Percentiles rank a stretch among this genome's conserved stretches.
phyloP scores from a whole-genome alignment of 2,113 vertebrate genomes.

The Bagarius yarrelli region DNA sequence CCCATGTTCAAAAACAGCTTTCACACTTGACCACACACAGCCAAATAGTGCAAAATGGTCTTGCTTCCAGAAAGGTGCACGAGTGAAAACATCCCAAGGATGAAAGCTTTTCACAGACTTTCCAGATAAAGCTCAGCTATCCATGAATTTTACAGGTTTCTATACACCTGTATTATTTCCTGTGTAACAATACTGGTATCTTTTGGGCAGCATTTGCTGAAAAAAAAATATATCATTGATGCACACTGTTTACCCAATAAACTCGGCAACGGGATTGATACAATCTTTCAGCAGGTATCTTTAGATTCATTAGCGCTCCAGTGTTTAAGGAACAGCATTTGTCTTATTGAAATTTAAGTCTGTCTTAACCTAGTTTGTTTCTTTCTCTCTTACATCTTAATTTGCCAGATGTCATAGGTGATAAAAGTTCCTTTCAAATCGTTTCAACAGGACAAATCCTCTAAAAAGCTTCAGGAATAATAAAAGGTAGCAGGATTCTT shows the following conservation, averaged over 20 bases:
- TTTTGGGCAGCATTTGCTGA: not conserved
- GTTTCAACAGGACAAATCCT: not conserved
- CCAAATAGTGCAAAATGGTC: not conserved
- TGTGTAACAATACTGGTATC: not conserved
- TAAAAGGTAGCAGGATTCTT: not conserved
- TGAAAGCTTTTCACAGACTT: not conserved
- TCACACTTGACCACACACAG: slow-evolving; percentile 3
- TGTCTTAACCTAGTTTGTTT: too few species aligned
- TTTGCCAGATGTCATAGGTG: not conserved
- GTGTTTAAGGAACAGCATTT: not conserved
- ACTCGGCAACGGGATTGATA: not conserved
- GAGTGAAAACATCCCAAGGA: slow-evolving; percentile 6
- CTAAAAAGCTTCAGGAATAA: not conserved
- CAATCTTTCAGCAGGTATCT: not conserved
- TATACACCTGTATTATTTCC: not conserved
- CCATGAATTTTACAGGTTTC: not conserved
- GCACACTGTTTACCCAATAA: not conserved
- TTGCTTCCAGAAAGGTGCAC: not conserved
- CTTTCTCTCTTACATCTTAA: not conserved
- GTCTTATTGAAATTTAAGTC: not conserved
- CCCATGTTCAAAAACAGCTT: slow-evolving; percentile 14
- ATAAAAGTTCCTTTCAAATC: not conserved
- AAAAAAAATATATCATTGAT: slow-evolving; percentile 1
- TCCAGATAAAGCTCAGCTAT: slow-evolving; percentile 1
- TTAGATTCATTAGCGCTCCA: not conserved